A percentile compares a stretch with the other conserved stretches of the same genome.
phyloP scores from a whole-genome alignment of 2,888 invertebrate genomes.

The Oscheius sp. region DNA sequence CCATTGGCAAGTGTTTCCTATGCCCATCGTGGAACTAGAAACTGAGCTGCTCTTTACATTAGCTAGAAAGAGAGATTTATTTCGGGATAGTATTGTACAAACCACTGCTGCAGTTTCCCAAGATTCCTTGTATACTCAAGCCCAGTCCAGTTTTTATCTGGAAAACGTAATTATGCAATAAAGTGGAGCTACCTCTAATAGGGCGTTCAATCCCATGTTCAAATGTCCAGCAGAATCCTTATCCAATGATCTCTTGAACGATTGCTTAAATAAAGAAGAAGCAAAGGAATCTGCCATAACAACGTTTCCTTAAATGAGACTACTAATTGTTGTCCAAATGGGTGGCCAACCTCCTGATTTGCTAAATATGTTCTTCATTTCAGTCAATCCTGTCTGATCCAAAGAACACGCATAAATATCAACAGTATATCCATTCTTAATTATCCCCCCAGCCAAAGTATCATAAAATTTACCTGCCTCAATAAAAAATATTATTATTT shows the following conservation, averaged over 20 bases:
- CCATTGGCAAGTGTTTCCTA: constrained; percentile 98
- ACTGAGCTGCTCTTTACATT: constrained; percentile 85
- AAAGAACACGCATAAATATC: constrained; percentile 97
- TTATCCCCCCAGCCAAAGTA: constrained; percentile 86
- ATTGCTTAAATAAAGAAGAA: constrained; percentile 97
- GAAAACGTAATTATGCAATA: not conserved
- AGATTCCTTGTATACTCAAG: constrained; percentile 10
- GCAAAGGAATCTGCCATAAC: constrained; percentile 99
- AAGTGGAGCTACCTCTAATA: constrained; percentile 78
- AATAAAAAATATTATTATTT: constrained; percentile 8
- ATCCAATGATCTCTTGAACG: constrained; percentile 93
- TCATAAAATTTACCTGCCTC: constrained; percentile 84
- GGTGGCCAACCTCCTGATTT: constrained; percentile 82
- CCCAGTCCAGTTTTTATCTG: constrained; percentile 23
- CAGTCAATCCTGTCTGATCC: constrained; percentile 97
- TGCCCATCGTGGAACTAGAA: constrained; percentile 94
- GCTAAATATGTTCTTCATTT: constrained; percentile 97
- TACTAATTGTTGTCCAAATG: not conserved
- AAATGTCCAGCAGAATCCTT: constrained; percentile 89
- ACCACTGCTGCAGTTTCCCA: constrained; percentile 28
- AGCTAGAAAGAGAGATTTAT: constrained; percentile 31
- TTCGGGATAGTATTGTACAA: not conserved
- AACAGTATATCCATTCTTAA: constrained; percentile 94
- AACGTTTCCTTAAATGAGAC: constrained; percentile 79
- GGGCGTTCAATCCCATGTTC: constrained; percentile 95